Conservation (phyloP, 2,888 invertebrate genomes). For the Encarsia formosa region DNA sequence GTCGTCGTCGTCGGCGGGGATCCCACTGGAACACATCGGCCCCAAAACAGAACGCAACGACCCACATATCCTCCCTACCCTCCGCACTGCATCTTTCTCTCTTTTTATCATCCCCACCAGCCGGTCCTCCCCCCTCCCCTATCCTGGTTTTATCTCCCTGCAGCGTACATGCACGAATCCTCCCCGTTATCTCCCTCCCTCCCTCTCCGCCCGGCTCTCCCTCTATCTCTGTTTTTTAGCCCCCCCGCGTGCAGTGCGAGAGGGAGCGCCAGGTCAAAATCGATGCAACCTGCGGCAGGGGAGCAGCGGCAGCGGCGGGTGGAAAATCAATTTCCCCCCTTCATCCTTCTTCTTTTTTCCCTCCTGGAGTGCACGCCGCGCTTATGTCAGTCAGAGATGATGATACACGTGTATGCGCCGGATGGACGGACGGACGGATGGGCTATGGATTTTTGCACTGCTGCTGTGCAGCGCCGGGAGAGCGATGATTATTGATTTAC, state of each 20-base stretch:
- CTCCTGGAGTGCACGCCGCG: constrained; percentile 5
- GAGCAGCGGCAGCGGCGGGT: constrained; percentile 38
- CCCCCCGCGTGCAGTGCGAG: constrained; percentile 6
- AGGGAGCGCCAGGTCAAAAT: constrained; percentile 40
- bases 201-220: constrained; percentile 6
- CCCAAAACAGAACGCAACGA: constrained; percentile 21
- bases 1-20: constrained; percentile 15
- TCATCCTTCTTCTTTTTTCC: too few species aligned
- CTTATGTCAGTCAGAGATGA: too few species aligned
- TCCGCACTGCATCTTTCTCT: constrained; percentile 11
- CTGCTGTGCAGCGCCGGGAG: too few species aligned
- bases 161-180: neutral
- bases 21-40: constrained; percentile 22
- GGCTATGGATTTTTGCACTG: too few species aligned
- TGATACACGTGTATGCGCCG: too few species aligned
- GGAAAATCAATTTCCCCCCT: constrained; percentile 43
- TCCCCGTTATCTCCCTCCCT: constrained; percentile 1
- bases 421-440: too few species aligned
- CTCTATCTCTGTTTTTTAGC: constrained; percentile 26
- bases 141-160: neutral
- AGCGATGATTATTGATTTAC: too few species aligned
- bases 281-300: constrained; percentile 41
- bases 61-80: constrained; percentile 21
- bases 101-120: neutral
- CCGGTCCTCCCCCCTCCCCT: neutral